Conservation (phyloP, 2,113 vertebrate genomes). For the Oreocharis arfaki region DNA sequence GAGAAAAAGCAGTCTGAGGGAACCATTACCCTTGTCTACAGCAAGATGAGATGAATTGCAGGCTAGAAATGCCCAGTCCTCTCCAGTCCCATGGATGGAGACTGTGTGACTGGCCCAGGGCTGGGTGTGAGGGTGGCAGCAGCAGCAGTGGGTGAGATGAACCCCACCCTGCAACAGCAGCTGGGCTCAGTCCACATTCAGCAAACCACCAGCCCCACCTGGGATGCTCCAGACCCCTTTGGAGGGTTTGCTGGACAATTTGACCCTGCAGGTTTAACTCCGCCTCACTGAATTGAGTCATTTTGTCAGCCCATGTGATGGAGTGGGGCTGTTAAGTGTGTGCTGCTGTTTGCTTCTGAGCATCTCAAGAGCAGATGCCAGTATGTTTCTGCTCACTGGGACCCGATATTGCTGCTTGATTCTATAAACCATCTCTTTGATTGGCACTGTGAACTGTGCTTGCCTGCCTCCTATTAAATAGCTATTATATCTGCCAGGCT, state of each 20-base stretch:
- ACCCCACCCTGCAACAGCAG: fast-evolving
- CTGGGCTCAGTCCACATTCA: neutral
- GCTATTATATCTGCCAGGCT: neutral
- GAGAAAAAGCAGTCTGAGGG: neutral
- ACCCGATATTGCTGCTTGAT: fast-evolving
- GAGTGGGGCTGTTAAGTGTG: neutral
- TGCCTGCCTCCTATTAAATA: fast-evolving
- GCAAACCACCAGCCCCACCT: neutral
- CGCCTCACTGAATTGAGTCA: neutral
- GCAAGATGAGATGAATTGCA: neutral
- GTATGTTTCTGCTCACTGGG: neutral
- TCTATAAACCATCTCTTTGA: neutral
- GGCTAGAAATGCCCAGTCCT: neutral
- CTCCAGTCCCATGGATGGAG: neutral
- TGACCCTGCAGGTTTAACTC: neutral
- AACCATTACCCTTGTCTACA: neutral
- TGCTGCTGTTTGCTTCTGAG: neutral
- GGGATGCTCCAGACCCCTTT: neutral
- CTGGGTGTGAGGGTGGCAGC: neutral
- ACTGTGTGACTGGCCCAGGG: fast-evolving
- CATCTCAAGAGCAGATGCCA: neutral
- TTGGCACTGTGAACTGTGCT: neutral
- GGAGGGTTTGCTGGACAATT: neutral
- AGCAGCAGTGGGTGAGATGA: neutral
- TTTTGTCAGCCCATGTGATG: neutral